Evolutionary conservation across 2,113 vertebrate species (phyloP).

Genomic region (Mustela nigripes): DNA sequence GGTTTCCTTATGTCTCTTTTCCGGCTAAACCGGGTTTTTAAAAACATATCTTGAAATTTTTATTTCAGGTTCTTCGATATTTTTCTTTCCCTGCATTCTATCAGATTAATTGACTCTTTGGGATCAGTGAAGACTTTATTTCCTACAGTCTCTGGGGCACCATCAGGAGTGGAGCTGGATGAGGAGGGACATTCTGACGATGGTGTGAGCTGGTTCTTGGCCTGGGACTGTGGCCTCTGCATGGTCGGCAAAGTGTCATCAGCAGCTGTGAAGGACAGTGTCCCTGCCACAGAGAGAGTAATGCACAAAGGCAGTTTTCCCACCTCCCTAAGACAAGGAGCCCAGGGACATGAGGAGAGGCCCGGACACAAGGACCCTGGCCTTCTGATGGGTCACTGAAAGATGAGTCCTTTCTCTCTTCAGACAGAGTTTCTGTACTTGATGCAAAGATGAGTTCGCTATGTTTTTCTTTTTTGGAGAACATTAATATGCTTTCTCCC

Average conservation of each 20-base stretch:
- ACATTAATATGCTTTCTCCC: not conserved
- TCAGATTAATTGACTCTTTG: not conserved
- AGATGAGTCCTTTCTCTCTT: not conserved
- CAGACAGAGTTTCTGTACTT: not conserved
- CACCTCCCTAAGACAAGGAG: not conserved
- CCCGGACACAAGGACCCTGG: not conserved
- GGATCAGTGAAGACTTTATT: not conserved
- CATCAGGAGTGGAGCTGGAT: not conserved
- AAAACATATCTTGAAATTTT: not conserved
- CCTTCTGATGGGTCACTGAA: not conserved
- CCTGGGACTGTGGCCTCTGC: not conserved
- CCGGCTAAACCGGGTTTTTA: not conserved
- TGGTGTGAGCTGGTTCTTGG: not conserved
- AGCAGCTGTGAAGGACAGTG: not conserved
- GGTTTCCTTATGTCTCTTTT: not conserved
- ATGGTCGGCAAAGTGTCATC: not conserved
- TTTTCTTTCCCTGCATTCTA: not conserved
- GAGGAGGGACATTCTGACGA: not conserved
- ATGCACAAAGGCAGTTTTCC: not conserved
- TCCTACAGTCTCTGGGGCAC: not conserved
- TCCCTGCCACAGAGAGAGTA: not conserved
- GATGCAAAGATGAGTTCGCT: not conserved
- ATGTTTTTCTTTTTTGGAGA: not conserved
- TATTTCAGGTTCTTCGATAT: not conserved
- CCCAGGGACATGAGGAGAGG: not conserved